A percentile compares a stretch with the other conserved stretches of the same genome.
Evolutionary conservation across 2,888 invertebrate genomes (phyloP).

Genomic region (Stenotaenia linearis): DNA sequence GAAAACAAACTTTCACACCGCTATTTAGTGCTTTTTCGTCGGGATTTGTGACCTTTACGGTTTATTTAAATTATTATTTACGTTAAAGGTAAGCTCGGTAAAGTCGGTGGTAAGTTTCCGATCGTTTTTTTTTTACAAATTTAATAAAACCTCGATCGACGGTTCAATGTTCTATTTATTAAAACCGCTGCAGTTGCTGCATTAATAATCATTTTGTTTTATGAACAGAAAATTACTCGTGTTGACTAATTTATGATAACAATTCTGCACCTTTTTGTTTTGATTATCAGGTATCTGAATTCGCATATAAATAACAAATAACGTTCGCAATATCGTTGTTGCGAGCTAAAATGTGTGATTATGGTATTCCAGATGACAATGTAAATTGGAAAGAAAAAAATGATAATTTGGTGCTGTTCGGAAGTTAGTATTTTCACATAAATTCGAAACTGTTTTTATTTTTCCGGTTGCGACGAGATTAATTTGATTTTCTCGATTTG

Average conservation of each 20-base stretch:
- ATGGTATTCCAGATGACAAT: too few species aligned
- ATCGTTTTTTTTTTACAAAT: neutral
- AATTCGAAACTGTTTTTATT: neutral
- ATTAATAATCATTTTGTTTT: neutral
- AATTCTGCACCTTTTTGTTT: neutral
- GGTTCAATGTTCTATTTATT: neutral
- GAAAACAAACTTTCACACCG: neutral
- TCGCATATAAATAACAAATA: neutral
- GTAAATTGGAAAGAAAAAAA: too few species aligned
- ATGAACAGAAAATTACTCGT: neutral
- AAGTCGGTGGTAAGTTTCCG: neutral
- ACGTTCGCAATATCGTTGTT: too few species aligned
- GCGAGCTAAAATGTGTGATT: too few species aligned
- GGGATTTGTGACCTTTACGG: neutral
- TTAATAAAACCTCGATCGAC: neutral
- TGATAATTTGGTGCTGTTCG: neutral
- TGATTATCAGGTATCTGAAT: neutral
- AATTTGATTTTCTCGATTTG: conserved; percentile 28
- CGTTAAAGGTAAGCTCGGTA: neutral
- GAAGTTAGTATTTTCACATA: neutral
- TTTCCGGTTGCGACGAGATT: conserved; percentile 17
- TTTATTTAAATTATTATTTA: neutral
- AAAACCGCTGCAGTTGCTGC: neutral
- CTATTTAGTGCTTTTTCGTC: neutral
- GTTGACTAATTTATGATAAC: neutral